Conservation (phyloP, 2,888 invertebrate genomes). For the Cantharis rufa region DNA sequence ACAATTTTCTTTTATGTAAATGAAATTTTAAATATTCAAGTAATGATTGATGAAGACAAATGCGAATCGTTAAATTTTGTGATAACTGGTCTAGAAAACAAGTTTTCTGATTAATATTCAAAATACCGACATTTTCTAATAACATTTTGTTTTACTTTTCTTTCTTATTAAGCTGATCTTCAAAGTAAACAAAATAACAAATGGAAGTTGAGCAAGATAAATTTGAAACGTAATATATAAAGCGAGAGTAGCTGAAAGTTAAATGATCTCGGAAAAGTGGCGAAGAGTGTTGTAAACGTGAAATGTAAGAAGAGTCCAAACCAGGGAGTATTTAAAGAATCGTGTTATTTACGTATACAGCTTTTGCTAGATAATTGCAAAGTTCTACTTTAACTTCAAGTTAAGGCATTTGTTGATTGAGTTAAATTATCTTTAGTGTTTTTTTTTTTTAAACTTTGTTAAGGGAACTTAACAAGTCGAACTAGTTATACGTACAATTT, state of each 20-base stretch:
- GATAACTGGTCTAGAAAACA: neutral
- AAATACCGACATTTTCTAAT: constrained; percentile 2
- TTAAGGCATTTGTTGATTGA: constrained; percentile 6
- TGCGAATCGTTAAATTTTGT: neutral
- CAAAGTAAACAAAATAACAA: constrained; percentile 13
- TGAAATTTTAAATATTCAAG: neutral
- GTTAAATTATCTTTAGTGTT: constrained; percentile 3
- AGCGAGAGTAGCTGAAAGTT: constrained; percentile 11
- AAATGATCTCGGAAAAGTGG: constrained; percentile 17
- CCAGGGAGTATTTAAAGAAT: constrained; percentile 12
- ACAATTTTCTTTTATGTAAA: neutral
- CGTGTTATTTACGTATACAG: constrained; percentile 11
- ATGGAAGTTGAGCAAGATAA: constrained; percentile 12
- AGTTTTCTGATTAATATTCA: constrained; percentile 1
- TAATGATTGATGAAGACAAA: neutral
- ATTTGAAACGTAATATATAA: constrained; percentile 16
- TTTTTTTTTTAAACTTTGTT: neutral
- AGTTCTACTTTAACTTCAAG: constrained; percentile 4
- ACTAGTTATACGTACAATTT: neutral
- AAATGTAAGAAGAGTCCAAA: constrained; percentile 9
- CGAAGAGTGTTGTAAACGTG: constrained; percentile 11
- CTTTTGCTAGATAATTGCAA: constrained; percentile 9
- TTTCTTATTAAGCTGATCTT: constrained; percentile 10
- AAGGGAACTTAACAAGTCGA: neutral
- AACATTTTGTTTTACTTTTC: neutral